A percentile compares a stretch with the other conserved stretches of the same genome.
Conservation (phyloP, 2,113 vertebrate species). For the Taurulus bubalis region DNA sequence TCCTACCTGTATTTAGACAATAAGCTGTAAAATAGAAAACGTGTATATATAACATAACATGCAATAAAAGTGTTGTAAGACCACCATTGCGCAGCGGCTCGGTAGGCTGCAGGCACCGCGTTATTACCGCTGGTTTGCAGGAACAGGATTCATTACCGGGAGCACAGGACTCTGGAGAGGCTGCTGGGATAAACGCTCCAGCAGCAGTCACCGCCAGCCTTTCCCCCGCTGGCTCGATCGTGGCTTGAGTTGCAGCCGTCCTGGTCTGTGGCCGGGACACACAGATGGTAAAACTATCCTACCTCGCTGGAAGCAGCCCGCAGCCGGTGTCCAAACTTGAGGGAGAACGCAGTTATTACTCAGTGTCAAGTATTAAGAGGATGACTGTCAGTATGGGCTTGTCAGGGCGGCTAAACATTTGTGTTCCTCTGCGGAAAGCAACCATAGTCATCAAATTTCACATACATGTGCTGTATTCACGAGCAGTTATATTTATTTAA, state of each 20-base stretch:
- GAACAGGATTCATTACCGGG: conserved; percentile 53
- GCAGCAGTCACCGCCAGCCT: conserved; percentile 42
- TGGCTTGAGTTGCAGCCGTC: conserved; percentile 47
- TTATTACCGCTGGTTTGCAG: conserved; percentile 55
- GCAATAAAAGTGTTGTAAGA: conserved; percentile 3
- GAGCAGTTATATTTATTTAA: not conserved
- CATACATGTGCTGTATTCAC: no score
- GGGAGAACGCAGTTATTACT: conserved; percentile 31
- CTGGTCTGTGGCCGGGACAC: conserved; percentile 44
- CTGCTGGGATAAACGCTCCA: conserved; percentile 48
- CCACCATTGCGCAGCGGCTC: not conserved
- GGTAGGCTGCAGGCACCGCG: conserved; percentile 28
- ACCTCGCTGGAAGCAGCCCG: not conserved
- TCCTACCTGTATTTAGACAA: conserved; percentile 3
- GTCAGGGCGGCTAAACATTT: not conserved
- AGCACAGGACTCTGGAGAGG: conserved; percentile 39
- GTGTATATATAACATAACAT: no score
- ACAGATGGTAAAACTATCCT: conserved; percentile 69
- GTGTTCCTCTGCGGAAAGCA: not conserved
- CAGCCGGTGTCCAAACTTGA: conserved; percentile 1
- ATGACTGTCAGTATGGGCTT: conserved; percentile 25
- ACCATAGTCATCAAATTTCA: not conserved
- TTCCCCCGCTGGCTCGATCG: conserved; percentile 13
- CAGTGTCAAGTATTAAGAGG: conserved; percentile 39
- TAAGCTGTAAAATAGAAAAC: conserved; percentile 2